Conservation (phyloP, 2,888 invertebrate species). For the Netelia inedita region DNA sequence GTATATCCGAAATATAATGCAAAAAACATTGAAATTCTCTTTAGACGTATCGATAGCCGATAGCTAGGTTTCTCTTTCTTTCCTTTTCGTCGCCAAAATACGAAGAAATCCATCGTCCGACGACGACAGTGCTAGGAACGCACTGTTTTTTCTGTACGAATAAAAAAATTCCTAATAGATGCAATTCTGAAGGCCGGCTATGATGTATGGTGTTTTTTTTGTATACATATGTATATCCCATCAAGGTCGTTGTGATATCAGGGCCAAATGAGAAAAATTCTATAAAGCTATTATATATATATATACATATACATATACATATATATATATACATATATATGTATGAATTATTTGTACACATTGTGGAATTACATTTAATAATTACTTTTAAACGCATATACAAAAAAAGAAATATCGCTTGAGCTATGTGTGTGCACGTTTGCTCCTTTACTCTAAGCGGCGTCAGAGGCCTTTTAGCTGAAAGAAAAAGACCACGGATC, state of each 20-base stretch:
- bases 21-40: too few relatives aligned
- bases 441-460: constrained; percentile 25
- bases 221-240: too few relatives aligned
- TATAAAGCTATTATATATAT: background rate
- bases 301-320: background rate
- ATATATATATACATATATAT: background rate
- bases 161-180: too few relatives aligned
- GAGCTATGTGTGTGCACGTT: constrained; percentile 52
- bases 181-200: too few relatives aligned
- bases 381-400: constrained; percentile 73
- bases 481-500: constrained; percentile 32
- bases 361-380: constrained; percentile 75
- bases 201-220: too few relatives aligned
- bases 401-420: constrained; percentile 64
- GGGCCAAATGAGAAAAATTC: background rate
- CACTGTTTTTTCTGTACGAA: too few relatives aligned
- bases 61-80: too few relatives aligned
- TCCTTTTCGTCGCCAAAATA: too few relatives aligned
- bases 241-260: background rate
- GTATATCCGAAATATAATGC: too few relatives aligned
- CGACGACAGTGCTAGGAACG: too few relatives aligned
- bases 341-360: constrained; percentile 74
- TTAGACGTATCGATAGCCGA: too few relatives aligned
- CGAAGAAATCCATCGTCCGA: too few relatives aligned
- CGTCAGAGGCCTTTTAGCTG: background rate